Base-by-base conservation (phyloP, 2,888 invertebrate genomes). In the Meta bourneti region DNA sequence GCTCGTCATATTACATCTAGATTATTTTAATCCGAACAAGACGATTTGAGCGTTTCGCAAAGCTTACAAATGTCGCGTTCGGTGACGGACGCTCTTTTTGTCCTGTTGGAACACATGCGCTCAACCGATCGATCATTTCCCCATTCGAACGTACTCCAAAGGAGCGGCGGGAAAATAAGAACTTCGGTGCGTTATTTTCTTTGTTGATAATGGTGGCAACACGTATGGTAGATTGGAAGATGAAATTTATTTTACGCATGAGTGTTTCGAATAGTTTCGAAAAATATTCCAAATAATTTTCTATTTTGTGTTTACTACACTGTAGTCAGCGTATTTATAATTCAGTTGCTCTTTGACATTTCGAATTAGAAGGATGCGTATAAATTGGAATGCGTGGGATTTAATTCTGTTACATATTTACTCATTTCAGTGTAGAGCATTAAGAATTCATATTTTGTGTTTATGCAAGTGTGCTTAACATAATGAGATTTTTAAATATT, bases 1-100 rank as follows among this genome's bases (percentile, higher is more conserved):
- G 78, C 19, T 78, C 52, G 78, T 52, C 78, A 78, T 52, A 78
- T 78, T 78, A 78, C 78, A 52, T 78, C 78, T 78, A 52, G 78
- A 78, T 78, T 52, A 78, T 78, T 78, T 78, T 78, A 78, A 78
- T 78, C 78, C 78, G 61, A 61, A 61, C 61, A 61, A 61, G 61
- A 61, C 61, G 61, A 61, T 52, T 52, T 19, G 52, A 52, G 78
- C 52, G 78, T 52, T 78, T 78, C 19, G 78, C 52, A 78, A 52
- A 78, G 78, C 78, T 78, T 78, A 78, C 78, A 9, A 51, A 13
- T 78, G 78, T 78, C 78, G 52, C 11, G 13, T 52, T n/a, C 52
- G 8, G 52, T 78, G n/a, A 61, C 61, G 61, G 16, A 61, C 16
- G 13, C 61, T 61, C 61, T 78, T 78, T 78, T 78, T 78, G 52